Evolutionary conservation across 2,888 invertebrate species (phyloP).

Genomic region (Tetragnatha montana): DNA sequence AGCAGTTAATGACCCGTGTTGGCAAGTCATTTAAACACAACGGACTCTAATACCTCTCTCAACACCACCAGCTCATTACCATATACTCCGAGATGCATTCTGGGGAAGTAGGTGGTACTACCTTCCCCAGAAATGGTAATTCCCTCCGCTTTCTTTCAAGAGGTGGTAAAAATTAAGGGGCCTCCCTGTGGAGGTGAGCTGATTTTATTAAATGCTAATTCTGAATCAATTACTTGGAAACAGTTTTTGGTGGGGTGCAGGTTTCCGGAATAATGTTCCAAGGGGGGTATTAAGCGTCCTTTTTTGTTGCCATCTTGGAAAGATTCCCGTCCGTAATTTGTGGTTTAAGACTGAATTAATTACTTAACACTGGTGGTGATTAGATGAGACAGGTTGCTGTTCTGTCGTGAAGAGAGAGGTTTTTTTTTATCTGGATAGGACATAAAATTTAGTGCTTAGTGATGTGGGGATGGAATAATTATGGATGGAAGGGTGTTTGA

Average conservation of each 20-base stretch:
- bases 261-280: constrained; percentile 8
- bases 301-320: constrained; percentile 35
- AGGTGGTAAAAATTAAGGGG: constrained; percentile 24
- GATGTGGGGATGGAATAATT: not conserved
- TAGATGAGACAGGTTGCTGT: constrained; percentile 30
- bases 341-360: constrained; percentile 38
- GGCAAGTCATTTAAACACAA: constrained; percentile 51
- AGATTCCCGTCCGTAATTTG: no score
- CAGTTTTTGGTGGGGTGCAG: constrained; percentile 31
- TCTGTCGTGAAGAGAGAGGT: not conserved
- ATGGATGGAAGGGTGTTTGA: not conserved
- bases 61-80: constrained; percentile 17
- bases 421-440: not conserved
- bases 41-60: constrained; percentile 6
- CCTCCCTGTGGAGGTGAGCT: not conserved
- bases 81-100: constrained; percentile 7
- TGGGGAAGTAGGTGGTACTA: not conserved
- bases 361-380: constrained; percentile 39
- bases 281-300: constrained; percentile 17
- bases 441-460: not conserved
- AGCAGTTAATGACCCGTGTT: constrained; percentile 42
- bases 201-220: constrained; percentile 61
- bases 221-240: constrained; percentile 54
- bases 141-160: constrained; percentile 15
- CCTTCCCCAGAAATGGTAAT: constrained; percentile 39